Conservation (phyloP, 2,113 vertebrate genomes). For the Ameiurus melas region DNA sequence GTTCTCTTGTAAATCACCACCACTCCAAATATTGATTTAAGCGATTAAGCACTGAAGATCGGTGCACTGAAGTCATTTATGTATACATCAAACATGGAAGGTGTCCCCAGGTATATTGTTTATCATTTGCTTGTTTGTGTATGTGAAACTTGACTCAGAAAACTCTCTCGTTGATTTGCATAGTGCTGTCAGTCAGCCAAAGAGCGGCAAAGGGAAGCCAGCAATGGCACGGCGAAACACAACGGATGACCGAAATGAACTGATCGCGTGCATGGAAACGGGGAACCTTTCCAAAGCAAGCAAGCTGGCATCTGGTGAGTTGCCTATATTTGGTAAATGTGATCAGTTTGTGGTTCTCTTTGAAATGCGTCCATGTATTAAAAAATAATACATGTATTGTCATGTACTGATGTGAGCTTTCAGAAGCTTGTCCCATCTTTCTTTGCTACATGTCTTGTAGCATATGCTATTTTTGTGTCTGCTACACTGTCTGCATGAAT, state of each 20-base stretch:
- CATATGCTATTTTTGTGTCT: constrained; percentile 24
- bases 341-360: constrained; percentile 13
- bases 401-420: constrained; percentile 22
- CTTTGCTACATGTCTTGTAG: constrained; percentile 42
- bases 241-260: constrained; percentile 84
- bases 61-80: neutral
- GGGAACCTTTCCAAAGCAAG: constrained; percentile 86
- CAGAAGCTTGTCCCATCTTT: constrained; percentile 36
- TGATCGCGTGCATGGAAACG: constrained; percentile 84
- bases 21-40: neutral
- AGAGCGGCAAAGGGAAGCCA: constrained; percentile 84
- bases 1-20: neutral
- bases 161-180: constrained; percentile 25
- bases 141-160: neutral
- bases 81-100: neutral
- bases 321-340: constrained; percentile 32
- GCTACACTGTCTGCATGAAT: constrained; percentile 49
- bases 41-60: neutral
- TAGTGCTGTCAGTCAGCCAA: constrained; percentile 76
- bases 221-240: constrained; percentile 86
- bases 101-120: neutral
- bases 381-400: constrained; percentile 23
- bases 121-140: neutral
- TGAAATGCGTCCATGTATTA: constrained; percentile 30
- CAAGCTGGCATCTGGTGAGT: constrained; percentile 85